Conservation (phyloP, 2,888 invertebrate genomes). For the Arctia plantaginis region DNA sequence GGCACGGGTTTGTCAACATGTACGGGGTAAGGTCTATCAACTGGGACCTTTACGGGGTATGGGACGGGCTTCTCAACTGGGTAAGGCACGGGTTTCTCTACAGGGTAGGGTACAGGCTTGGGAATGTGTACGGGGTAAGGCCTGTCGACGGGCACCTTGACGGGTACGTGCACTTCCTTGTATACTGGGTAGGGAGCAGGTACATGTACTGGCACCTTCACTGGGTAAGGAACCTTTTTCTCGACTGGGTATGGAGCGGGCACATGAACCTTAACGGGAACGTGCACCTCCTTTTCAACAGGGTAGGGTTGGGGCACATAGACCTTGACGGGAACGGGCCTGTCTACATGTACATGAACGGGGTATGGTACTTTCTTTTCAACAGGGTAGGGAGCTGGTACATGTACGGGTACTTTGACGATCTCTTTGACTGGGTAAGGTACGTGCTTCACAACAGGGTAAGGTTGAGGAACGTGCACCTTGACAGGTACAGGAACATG, state of each 20-base stretch:
- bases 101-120: slow-evolving; percentile 87
- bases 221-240: slow-evolving; percentile 89
- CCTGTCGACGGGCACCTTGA: slow-evolving; percentile 89
- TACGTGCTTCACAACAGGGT: slow-evolving; percentile 89
- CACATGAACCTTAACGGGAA: slow-evolving; percentile 89
- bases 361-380: slow-evolving; percentile 87
- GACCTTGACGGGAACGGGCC: slow-evolving; percentile 83
- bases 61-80: slow-evolving; percentile 87
- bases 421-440: slow-evolving; percentile 89
- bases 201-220: slow-evolving; percentile 87
- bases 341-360: slow-evolving; percentile 83
- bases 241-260: slow-evolving; percentile 90
- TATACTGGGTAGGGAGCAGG: slow-evolving; percentile 88
- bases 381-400: slow-evolving; percentile 90
- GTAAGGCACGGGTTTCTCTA: slow-evolving; percentile 87
- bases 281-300: slow-evolving; percentile 88
- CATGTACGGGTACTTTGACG: slow-evolving; percentile 87
- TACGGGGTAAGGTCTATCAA: slow-evolving; percentile 85
- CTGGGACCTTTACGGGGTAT: slow-evolving; percentile 88
- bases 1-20: slow-evolving; percentile 79
- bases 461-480: slow-evolving; percentile 89
- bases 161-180: slow-evolving; percentile 87
- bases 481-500: slow-evolving; percentile 87
- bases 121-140: slow-evolving; percentile 88
- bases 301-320: slow-evolving; percentile 87